Evolutionary conservation across 2,113 vertebrate genomes (phyloP), one percentile per base, ranked within the genome.

Genomic region (Sinosuthora webbiana): DNA sequence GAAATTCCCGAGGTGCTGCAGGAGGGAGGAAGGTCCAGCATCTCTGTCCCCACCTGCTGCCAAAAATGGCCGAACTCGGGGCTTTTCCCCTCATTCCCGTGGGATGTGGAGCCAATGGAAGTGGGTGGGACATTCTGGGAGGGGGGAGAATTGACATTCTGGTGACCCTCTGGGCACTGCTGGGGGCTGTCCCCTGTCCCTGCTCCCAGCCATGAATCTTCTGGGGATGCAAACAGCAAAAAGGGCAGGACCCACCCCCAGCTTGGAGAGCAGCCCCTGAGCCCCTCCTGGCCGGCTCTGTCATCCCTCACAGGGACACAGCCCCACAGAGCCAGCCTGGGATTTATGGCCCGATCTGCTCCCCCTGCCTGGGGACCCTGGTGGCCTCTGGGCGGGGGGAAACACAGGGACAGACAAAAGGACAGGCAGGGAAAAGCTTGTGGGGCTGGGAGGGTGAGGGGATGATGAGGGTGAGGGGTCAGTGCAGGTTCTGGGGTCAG

Each of bases 201-300:
- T 45, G 56, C 93, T 94, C 94, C 81, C 1, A 14, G 90, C 96
- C 96, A 94, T 97, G 94, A 97, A 98, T 97, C 97, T 95, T 83
- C 20, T 35, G 75, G 93, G 94, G 94, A 93, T 96, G 78, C 71
- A 79, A 88, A 81, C 70, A 95, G 75, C 93, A 47, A 16, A 77
- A 89, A 52, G 87, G 88, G 76, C 95, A 88, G 87, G 81, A 82
- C 39, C 65, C 45, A 55, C 44, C 85, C 65, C 82, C 63, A 62
- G 77, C 89, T 53, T 15, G 5, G 69, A 93, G 94, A 92, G 80
- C 64, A 10, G 73, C 47, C 59, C 68, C 4, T 1, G 25, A n/a
- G 39, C 56, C 31, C 37, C 21, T 23, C 30, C 63, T 14, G 3
- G 2, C 37, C 7, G 21, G 45, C 86, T 62, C 87, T 14, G 45